Conservation (phyloP, 2,888 invertebrate species). For the Spodoptera exigua region DNA sequence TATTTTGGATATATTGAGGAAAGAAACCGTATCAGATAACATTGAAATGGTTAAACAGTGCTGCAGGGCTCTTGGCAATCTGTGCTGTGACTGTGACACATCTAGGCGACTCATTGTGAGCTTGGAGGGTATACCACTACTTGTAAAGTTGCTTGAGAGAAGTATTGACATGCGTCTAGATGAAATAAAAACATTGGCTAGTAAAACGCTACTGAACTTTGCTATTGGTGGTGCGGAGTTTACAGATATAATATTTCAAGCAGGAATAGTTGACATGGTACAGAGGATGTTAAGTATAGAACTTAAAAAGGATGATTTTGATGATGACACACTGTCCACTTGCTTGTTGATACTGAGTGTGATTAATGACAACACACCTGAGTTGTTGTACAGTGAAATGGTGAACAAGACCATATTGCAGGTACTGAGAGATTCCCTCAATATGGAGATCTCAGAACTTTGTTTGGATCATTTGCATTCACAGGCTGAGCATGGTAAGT, state of each 20-base stretch:
- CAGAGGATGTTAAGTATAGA: slow-evolving; percentile 86
- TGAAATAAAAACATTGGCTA: slow-evolving; percentile 90
- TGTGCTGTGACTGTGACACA: slow-evolving; percentile 95
- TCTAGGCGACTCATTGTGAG: slow-evolving; percentile 88
- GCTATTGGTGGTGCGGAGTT: slow-evolving; percentile 92
- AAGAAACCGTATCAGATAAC: slow-evolving; percentile 73
- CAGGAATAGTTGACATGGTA: slow-evolving; percentile 86
- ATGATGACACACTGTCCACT: slow-evolving; percentile 89
- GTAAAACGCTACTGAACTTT: slow-evolving; percentile 94
- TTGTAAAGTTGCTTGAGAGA: slow-evolving; percentile 79
- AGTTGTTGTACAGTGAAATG: slow-evolving; percentile 87
- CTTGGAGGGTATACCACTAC: slow-evolving; percentile 83
- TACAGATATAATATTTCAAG: slow-evolving; percentile 89
- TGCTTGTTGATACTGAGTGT: slow-evolving; percentile 90
- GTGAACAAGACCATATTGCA: slow-evolving; percentile 90
- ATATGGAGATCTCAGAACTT: slow-evolving; percentile 92
- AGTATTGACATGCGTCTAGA: slow-evolving; percentile 72
- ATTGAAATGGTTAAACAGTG: slow-evolving; percentile 92
- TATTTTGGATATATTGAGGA: slow-evolving; percentile 87
- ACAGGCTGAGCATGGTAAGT: slow-evolving; percentile 93
- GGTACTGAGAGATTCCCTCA: slow-evolving; percentile 90
- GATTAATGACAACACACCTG: slow-evolving; percentile 90
- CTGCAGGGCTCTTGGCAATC: slow-evolving; percentile 95
- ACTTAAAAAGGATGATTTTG: slow-evolving; percentile 83
- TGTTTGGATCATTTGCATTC: slow-evolving; percentile 93